phyloP scores from a whole-genome alignment of 92 coral and sea anemone genomes.

The Hydrozoanthus gracilis region DNA sequence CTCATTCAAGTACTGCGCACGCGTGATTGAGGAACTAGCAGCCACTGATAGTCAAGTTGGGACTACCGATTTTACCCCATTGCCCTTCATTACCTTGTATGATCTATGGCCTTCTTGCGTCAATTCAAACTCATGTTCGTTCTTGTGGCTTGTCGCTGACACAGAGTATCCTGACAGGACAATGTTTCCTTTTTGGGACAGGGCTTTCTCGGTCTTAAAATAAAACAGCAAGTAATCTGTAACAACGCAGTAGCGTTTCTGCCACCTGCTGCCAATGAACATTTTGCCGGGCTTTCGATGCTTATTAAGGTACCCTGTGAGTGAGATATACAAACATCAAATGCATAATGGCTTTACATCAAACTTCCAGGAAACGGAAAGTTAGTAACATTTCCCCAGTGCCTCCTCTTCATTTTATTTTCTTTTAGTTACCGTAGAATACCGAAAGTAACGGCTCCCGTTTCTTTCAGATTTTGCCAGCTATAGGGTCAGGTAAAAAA shows the following conservation, averaged over 20 bases:
- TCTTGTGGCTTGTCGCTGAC: constrained; percentile 47
- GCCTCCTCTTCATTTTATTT: no score
- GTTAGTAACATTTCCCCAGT: neutral
- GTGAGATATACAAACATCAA: neutral
- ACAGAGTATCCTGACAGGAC: constrained; percentile 78
- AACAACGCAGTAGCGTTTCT: constrained; percentile 86
- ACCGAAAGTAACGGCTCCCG: no score
- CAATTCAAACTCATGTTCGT: constrained; percentile 63
- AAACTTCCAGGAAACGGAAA: neutral
- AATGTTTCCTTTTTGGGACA: constrained; percentile 79
- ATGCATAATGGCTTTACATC: neutral
- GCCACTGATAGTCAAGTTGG: no score
- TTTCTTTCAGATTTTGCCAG: no score
- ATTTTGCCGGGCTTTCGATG: constrained; percentile 77
- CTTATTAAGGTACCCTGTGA: constrained; percentile 76
- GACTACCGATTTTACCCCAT: no score
- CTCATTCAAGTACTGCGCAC: no score
- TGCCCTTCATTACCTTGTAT: constrained; percentile 58
- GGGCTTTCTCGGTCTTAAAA: constrained; percentile 64
- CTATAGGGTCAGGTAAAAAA: no score
- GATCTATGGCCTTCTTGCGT: constrained; percentile 64
- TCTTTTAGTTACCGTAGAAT: no score
- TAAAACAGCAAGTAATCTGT: constrained; percentile 82
- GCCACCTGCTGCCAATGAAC: constrained; percentile 76
- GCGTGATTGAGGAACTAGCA: no score